phyloP scores from a whole-genome alignment of 2,797 vertebrate genomes.

The Oceanodroma leucorhoa region DNA sequence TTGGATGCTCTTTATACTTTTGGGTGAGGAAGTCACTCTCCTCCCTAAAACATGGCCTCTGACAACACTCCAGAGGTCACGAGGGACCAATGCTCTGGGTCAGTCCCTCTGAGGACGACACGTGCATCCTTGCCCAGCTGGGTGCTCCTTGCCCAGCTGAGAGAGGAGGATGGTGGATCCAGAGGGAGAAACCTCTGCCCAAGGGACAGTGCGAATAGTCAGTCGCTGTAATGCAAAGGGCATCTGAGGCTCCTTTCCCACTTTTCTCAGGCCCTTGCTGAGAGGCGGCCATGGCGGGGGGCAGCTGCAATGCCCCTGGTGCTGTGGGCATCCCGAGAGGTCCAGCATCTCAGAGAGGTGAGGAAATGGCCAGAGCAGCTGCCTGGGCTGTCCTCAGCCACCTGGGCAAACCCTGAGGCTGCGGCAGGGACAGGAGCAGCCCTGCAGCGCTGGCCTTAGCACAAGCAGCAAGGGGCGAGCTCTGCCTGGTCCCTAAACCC shows the following conservation, averaged over 20 bases:
- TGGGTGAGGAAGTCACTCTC: not conserved
- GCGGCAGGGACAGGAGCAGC: not conserved
- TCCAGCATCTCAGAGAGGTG: not conserved
- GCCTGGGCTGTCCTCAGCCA: not conserved
- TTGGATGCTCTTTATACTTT: not conserved
- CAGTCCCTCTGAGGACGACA: not conserved
- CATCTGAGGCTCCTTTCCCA: not conserved
- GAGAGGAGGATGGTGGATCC: not conserved
- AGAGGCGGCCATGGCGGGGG: fast-evolving
- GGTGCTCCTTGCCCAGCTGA: not conserved
- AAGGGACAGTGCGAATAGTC: fast-evolving
- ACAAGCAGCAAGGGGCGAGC: not conserved
- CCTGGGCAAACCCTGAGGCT: fast-evolving
- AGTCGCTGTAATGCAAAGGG: not conserved
- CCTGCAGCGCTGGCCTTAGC: not conserved
- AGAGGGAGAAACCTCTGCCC: not conserved
- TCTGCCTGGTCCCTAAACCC: not conserved
- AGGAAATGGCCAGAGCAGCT: not conserved
- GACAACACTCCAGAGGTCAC: not conserved
- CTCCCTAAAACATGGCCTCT: not conserved
- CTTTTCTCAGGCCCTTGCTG: not conserved
- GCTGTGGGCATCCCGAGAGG: not conserved
- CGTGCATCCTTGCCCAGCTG: not conserved
- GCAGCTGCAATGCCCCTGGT: not conserved
- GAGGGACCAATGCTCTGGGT: fast-evolving